Evolutionary conservation across 2,797 vertebrate species (phyloP).

Genomic region (Cetoscarus ocellatus): DNA sequence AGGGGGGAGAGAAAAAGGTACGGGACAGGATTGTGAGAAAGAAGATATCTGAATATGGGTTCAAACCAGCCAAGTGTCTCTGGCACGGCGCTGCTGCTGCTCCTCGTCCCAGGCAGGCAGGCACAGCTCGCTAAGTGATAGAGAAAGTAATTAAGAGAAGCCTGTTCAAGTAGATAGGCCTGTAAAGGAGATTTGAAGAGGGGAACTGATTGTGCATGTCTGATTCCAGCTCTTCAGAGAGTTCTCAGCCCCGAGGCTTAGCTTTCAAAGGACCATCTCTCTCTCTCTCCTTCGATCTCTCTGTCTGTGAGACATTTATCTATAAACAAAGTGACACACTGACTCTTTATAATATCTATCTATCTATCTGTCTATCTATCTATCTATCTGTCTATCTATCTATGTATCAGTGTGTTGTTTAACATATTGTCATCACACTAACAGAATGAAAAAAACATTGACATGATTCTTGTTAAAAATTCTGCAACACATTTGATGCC

Average conservation of each 20-base stretch:
- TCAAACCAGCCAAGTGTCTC: conserved; percentile 79
- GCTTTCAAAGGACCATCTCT: conserved; percentile 77
- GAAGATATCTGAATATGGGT: conserved; percentile 73
- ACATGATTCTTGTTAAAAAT: too few relatives aligned
- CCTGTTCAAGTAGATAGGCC: conserved; percentile 87
- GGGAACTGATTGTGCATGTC: conserved; percentile 87
- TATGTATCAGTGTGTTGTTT: too few relatives aligned
- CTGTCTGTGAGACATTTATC: conserved; percentile 44
- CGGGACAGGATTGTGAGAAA: conserved; percentile 65
- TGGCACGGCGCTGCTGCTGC: conserved; percentile 75
- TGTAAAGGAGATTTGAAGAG: conserved; percentile 86
- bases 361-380: background rate
- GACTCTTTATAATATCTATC: background rate
- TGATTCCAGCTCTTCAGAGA: conserved; percentile 86
- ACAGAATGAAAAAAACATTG: too few relatives aligned
- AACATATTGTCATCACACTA: too few relatives aligned
- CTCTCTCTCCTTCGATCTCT: conserved; percentile 43
- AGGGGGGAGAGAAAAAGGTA: conserved; percentile 27
- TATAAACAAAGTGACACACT: conserved; percentile 22
- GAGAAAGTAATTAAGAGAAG: conserved; percentile 87
- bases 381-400: conserved; percentile 4
- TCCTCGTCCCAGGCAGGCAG: conserved; percentile 76
- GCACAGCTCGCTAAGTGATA: conserved; percentile 81
- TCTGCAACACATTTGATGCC: too few relatives aligned
- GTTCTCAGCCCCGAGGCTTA: conserved; percentile 83